Percentiles rank a stretch among this genome's conserved stretches.
These are phyloP conservation scores for Condylura cristata DNA, from an alignment of 2,113 vertebrate genomes.

Conservation along the genomic window DNA sequence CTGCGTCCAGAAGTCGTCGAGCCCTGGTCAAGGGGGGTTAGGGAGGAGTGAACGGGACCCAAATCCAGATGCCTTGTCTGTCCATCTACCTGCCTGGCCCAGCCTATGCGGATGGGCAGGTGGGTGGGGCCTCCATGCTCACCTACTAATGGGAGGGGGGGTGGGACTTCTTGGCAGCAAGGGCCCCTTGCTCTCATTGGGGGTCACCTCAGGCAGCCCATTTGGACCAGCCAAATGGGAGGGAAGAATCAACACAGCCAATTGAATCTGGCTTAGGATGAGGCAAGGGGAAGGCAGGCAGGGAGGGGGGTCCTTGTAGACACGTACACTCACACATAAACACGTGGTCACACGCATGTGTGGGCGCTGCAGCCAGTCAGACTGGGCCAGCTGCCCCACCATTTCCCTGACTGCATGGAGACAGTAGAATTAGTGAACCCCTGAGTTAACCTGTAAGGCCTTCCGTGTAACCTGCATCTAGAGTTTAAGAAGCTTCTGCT, in stretches of 20 bases:
- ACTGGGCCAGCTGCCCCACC: conserved; percentile 67
- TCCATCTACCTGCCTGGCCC: conserved; percentile 66
- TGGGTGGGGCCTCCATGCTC: conserved; percentile 76
- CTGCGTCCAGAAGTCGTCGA: conserved; percentile 93
- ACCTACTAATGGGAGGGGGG: conserved; percentile 77
- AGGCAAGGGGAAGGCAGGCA: conserved; percentile 66
- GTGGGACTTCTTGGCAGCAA: conserved; percentile 75
- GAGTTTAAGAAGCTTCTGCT: conserved; percentile 82
- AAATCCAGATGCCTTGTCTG: conserved; percentile 75
- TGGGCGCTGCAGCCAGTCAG: conserved; percentile 44
- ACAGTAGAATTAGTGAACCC: conserved; percentile 84
- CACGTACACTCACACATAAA: conserved; percentile 48
- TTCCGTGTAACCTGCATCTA: conserved; percentile 83
- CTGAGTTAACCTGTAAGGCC: conserved; percentile 82
- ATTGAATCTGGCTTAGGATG: conserved; percentile 43
- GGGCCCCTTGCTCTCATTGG: conserved; percentile 39
- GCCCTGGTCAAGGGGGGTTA: conserved; percentile 92
- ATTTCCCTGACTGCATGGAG: conserved; percentile 84
- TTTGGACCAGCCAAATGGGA: conserved; percentile 66
- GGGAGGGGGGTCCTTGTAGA: conserved; percentile 76
- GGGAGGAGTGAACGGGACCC: conserved; percentile 88
- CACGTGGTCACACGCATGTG: conserved; percentile 68
- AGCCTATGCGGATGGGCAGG: conserved; percentile 53
- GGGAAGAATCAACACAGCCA: conserved; percentile 65
- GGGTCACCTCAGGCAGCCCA: conserved; percentile 69